phyloP scores from a whole-genome alignment of 2,113 vertebrate genomes.

The Bos javanicus region DNA sequence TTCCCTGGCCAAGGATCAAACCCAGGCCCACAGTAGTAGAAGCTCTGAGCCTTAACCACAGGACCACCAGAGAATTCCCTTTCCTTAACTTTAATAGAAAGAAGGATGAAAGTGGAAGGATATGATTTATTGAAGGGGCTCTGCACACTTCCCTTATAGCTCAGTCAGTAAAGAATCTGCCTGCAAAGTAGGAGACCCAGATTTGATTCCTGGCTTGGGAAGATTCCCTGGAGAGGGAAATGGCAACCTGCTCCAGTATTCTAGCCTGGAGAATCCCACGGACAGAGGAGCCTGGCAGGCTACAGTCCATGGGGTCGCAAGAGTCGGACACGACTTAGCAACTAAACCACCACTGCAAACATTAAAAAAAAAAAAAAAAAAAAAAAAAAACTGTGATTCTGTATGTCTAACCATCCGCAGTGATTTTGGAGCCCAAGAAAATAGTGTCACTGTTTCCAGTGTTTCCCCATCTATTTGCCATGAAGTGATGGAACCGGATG shows the following conservation, averaged over 20 bases:
- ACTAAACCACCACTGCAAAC: not conserved
- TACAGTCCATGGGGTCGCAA: not conserved
- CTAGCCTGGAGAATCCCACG: not conserved
- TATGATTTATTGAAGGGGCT: not conserved
- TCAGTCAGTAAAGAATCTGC: not conserved
- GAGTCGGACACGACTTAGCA: fast-evolving
- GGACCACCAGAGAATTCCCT: not conserved
- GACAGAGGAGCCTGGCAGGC: not conserved
- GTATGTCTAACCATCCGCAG: not conserved
- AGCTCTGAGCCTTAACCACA: not conserved
- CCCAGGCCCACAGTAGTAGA: not conserved
- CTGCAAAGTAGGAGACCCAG: not conserved
- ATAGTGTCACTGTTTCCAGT: not conserved
- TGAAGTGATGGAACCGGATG: not conserved
- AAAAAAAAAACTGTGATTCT: not conserved
- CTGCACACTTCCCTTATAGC: not conserved
- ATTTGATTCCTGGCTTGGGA: not conserved
- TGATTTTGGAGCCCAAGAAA: not conserved
- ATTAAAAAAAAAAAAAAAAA: not conserved
- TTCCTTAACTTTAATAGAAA: not conserved
- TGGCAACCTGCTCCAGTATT: not conserved
- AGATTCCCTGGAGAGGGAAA: not conserved
- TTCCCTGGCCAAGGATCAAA: not conserved
- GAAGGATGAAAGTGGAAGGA: not conserved
- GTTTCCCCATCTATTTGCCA: not conserved